These are phyloP conservation scores for Erythrolamprus reginae DNA, from an alignment of 2,113 vertebrate genomes.

Conservation along the genomic window DNA sequence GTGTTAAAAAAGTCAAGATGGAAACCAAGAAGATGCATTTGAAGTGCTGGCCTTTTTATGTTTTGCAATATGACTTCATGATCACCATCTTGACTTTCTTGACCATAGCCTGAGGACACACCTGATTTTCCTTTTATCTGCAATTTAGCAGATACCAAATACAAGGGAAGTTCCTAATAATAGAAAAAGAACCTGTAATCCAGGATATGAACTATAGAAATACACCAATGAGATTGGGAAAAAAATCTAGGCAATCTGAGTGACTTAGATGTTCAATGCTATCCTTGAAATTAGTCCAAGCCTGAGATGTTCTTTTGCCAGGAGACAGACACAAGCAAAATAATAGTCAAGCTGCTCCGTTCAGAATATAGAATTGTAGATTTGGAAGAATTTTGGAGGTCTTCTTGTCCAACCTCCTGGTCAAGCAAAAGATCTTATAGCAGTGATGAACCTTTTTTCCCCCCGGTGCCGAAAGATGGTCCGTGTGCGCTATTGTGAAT, in stretches of 20 bases:
- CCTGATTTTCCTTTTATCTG: neutral
- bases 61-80: neutral
- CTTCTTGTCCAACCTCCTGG: neutral
- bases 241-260: neutral
- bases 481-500: too few relatives aligned
- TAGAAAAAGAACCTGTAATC: neutral
- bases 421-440: neutral
- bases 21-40: neutral
- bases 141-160: conserved; percentile 3
- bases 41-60: neutral
- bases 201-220: neutral
- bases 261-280: neutral
- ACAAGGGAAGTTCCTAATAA: neutral
- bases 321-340: neutral
- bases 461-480: too few relatives aligned
- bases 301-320: neutral
- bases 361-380: neutral
- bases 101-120: neutral
- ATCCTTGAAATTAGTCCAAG: neutral
- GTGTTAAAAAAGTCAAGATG: neutral
- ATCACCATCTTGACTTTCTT: neutral
- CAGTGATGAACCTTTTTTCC: too few relatives aligned
- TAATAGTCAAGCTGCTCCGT: neutral
- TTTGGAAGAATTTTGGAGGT: neutral
- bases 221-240: neutral